Percentiles rank a stretch among this genome's conserved stretches.
phyloP scores from a whole-genome alignment of 2,888 invertebrate species.

The Dendrolimus pini region DNA sequence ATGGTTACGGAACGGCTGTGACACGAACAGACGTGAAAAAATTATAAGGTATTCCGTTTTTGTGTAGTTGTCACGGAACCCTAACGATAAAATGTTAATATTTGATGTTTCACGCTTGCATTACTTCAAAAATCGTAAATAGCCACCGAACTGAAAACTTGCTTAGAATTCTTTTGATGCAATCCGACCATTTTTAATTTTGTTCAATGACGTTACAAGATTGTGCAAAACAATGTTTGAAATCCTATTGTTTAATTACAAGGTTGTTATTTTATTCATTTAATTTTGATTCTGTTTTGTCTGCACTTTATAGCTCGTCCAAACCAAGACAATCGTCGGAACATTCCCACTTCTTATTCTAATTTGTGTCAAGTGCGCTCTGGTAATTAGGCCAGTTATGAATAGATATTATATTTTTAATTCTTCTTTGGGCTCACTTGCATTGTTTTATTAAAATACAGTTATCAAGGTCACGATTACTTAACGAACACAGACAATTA shows the following conservation, averaged over 20 bases:
- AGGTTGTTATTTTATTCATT: constrained; percentile 20
- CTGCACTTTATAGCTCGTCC: constrained; percentile 7
- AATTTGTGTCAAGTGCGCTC: constrained; percentile 62
- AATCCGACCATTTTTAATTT: constrained; percentile 3
- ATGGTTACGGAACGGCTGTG: too few species aligned
- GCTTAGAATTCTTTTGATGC: constrained; percentile 2
- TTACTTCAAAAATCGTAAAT: not conserved
- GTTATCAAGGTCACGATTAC: constrained; percentile 44
- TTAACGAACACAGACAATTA: constrained; percentile 39
- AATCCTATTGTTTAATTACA: constrained; percentile 33
- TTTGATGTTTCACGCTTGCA: not conserved
- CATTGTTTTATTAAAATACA: constrained; percentile 46
- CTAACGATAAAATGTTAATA: not conserved
- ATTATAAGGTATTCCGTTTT: too few species aligned
- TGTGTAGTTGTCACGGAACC: too few species aligned
- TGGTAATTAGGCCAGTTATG: constrained; percentile 44
- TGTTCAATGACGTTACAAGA: not conserved
- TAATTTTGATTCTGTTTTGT: constrained; percentile 4
- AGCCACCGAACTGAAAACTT: not conserved
- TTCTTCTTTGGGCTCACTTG: constrained; percentile 36
- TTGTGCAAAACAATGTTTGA: constrained; percentile 15
- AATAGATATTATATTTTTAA: constrained; percentile 44
- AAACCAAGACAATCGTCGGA: constrained; percentile 37
- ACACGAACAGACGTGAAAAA: too few species aligned
- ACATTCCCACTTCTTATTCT: constrained; percentile 50